Percentiles rank a stretch among this genome's conserved stretches.
phyloP scores from a whole-genome alignment of 2,888 invertebrate genomes.

The Lagria hirta region DNA sequence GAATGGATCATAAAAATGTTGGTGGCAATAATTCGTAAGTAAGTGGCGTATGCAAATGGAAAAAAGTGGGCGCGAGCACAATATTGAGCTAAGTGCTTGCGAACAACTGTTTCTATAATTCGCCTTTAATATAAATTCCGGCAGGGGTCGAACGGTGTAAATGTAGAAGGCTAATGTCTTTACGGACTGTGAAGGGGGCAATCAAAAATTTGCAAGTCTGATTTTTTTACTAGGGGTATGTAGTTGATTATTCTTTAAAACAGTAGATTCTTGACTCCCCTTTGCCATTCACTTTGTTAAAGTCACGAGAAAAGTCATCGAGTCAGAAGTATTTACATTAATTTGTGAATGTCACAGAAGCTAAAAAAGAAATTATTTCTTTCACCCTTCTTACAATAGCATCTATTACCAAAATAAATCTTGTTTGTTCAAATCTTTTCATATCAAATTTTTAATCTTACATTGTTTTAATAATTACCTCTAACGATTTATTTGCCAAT shows the following conservation, averaged over 20 bases:
- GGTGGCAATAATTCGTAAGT: conserved; percentile 16
- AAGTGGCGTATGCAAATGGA: conserved; percentile 22
- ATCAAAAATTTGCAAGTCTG: conserved; percentile 56
- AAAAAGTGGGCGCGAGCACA: conserved; percentile 34
- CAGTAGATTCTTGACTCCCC: conserved; percentile 48
- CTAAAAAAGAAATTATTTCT: conserved; percentile 47
- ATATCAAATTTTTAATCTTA: no score
- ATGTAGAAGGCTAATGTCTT: conserved; percentile 55
- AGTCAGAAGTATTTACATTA: conserved; percentile 53
- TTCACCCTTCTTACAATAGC: conserved; percentile 27
- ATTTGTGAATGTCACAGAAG: conserved; percentile 51
- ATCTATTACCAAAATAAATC: no score
- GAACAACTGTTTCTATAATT: conserved; percentile 54
- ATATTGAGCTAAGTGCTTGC: conserved; percentile 47
- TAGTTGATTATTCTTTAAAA: conserved; percentile 55
- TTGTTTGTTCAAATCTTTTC: no score
- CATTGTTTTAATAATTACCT: no score
- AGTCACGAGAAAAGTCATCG: conserved; percentile 50
- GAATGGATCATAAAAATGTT: conserved; percentile 12
- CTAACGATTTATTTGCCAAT: no score
- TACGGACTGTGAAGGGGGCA: conserved; percentile 55
- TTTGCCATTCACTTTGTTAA: conserved; percentile 41
- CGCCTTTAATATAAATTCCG: conserved; percentile 53
- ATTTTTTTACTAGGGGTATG: conserved; percentile 52
- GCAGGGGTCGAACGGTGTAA: conserved; percentile 49